Conservation (phyloP, 2,797 vertebrate species). For the Megaceryle alcyon region DNA sequence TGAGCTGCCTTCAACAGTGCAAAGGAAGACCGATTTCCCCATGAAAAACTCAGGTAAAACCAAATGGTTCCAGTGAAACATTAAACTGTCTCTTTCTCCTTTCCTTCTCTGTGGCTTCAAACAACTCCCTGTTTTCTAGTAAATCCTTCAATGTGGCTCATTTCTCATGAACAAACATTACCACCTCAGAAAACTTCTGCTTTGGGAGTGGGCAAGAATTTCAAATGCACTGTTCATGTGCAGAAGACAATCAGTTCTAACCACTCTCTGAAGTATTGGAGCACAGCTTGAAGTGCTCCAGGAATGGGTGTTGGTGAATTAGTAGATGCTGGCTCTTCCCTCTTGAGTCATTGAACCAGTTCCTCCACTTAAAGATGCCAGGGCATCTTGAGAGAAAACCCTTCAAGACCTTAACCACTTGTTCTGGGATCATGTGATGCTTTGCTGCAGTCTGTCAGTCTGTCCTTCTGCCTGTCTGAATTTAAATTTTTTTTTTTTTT, state of each 20-base stretch:
- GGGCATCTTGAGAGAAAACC: background rate
- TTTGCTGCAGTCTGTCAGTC: background rate
- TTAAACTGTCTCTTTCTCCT: background rate
- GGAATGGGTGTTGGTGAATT: conserved; percentile 4
- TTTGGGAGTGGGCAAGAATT: background rate
- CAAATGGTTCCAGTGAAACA: background rate
- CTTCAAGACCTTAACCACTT: background rate
- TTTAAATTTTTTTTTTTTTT: background rate
- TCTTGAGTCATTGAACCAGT: conserved; percentile 34
- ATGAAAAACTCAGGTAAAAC: conserved; percentile 90
- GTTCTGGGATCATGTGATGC: background rate
- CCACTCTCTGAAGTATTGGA: background rate
- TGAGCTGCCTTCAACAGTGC: conserved; percentile 95
- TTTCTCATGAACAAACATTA: background rate
- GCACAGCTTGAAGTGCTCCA: background rate
- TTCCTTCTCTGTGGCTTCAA: conserved; percentile 3
- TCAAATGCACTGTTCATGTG: background rate
- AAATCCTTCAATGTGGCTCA: background rate
- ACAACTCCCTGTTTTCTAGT: background rate
- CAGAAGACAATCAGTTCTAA: background rate
- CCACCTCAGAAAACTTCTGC: background rate
- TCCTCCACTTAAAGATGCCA: background rate
- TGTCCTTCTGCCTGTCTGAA: background rate
- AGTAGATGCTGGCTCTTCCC: background rate
- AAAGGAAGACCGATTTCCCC: conserved; percentile 97